Base-by-base conservation (phyloP, 2,113 vertebrate species). In the Condylura cristata region DNA sequence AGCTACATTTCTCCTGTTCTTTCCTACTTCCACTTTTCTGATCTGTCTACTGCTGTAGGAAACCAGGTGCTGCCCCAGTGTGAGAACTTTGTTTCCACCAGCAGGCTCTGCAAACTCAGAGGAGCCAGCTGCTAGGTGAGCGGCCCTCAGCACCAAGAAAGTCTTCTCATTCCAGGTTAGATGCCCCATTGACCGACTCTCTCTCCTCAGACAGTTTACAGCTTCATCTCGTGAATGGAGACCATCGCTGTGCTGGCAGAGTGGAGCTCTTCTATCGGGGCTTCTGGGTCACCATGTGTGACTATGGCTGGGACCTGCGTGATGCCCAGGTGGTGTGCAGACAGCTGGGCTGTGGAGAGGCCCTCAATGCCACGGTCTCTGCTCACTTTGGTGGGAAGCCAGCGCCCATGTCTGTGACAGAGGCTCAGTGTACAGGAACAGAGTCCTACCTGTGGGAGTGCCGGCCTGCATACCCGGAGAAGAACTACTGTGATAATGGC, bases 171-270 rank as follows among this genome's bases (percentile, higher is more conserved):
- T 53, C 13, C 10, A 20, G 51, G 39, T 66, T 26, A 37, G 41
- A 51, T 2, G 16, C 6, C 16, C 22, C 53, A 44, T 1, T 65
- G 37, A 28, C 37, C 22, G 7, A 12, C 56, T 95, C 93, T 95
- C 91, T 72, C 61, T 48, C 12, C 44, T 24, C 79, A 98, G 98
- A 97, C 2, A 87, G 86, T 83, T 90, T 41, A 46, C 94, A 53
- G 56, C 89, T 98, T 32, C 96, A 85, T 72, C 93, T 98, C 87
- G 91, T 91, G 81, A 96, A 96, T 6, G 97, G 96, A 41, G 84
- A 39, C 17, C 30, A 79, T 4, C 97, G 7, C 18, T 98, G 98
- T 0, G 89, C 94, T 4, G 98, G 98, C 8, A 97, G 98, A 97
- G 95, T 98, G 91, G 98, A 98, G 56, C 28, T 98, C 86, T 94